Evolutionary conservation across 2,888 invertebrate species (phyloP), one percentile per base, ranked within the genome.

Genomic region (Digitonthophagus gazella): DNA sequence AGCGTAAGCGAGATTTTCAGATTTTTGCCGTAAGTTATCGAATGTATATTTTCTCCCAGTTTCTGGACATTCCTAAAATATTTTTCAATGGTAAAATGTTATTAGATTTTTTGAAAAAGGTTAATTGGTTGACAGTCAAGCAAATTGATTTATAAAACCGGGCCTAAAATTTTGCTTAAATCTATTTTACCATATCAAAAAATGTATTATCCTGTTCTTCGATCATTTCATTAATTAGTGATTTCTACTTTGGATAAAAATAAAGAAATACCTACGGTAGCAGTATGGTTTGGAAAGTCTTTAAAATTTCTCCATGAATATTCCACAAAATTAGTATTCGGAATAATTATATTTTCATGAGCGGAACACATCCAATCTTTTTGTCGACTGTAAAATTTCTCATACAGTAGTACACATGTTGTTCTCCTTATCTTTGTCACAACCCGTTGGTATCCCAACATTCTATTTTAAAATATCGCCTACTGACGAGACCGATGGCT

Each of bases 11-110:
- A 93, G 88, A 64, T 89, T 88, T 66, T 86, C 86, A n/a, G 89
- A 86, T 22, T 87, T 83, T 71, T 87, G 88, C 71, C 90, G 85
- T 0, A 90, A 80, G 78, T 92, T 86, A 5, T 87, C 88, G 77
- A 87, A 93, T 0, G 91, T 92, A 75, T 91, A 92, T 11, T 89
- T 88, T 73, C 90, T 85, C 2, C 92, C 92, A 0, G 91, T 91
- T 6, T 87, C 76, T 0, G 89, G 87, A 76, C 93, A 93, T 71
- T 91, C 90, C 94, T 94, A 44, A 16, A 64, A 67, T 14, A 68
- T 19, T 15, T 44, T n/a, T 61, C n/a, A 61, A 61, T 58, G 11
- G 11, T 5, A 18, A 54, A 54, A 54, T 54, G 54, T 14, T 1
- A 2, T 11, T 54, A 54, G 14, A 54, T 54, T 14, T 54, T 54